Base-by-base conservation (phyloP, 2,888 invertebrate genomes). In the Drosophila fungiperda region DNA sequence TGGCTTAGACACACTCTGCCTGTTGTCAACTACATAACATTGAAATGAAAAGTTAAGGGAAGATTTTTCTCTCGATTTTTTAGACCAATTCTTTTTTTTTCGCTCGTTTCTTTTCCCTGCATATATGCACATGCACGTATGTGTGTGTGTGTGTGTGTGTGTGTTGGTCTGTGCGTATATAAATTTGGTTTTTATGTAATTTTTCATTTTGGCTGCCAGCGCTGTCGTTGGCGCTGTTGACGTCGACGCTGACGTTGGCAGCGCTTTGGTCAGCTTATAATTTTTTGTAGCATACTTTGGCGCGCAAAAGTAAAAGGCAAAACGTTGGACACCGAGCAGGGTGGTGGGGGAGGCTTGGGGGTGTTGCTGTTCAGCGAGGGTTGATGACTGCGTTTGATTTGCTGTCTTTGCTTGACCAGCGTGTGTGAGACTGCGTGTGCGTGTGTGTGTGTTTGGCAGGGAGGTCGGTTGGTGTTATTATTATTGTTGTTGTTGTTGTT, bases 101-200 rank as follows among this genome's bases (percentile, higher is more conserved):
- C 68, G 66, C 61, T 50, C 42, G n/a, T 36, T 45, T 70, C 35
- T 65, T 65, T 68, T 52, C 53, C 49, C 53, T 80, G 67, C 68
- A 69, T 73, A 70, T 87, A 74, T 80, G 67, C 68, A 69, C 71
- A 70, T 87, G 78, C 78, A 84, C 80, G 72, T 62, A 61, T 64
- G 54, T 66, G 49, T 52, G 40, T 20, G 52, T 49, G 55, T 61
- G 58, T 59, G 62, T 52, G 65, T 59, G 74, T 66, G 74, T 67
- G 59, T 55, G 45, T 57, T 49, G 52, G 74, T 75, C 12, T 45
- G 54, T 77, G 78, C 50, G 73, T 78, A 77, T 78, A 89, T 84
- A 87, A 81, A 89, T 89, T 89, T 84, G 87, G 70, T 87, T 89
- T 89, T 84, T 87, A 89, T 89, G 87, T 84, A 87, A 84, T 84